Evolutionary conservation across 2,888 invertebrate species (phyloP).

Genomic region (Drosophila sordidapex): DNA sequence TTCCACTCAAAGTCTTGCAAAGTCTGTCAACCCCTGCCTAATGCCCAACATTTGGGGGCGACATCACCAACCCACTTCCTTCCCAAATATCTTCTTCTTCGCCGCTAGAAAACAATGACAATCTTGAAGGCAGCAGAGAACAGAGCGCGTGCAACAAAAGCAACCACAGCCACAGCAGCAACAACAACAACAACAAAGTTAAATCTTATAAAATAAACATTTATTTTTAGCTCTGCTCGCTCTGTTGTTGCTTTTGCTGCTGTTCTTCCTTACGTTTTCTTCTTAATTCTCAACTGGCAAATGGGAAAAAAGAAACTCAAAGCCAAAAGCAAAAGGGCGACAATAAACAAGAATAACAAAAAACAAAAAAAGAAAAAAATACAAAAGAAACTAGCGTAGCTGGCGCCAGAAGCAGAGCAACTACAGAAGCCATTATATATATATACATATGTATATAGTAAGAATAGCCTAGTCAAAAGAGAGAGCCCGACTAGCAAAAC

Average conservation of each 20-base stretch:
- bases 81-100: not conserved
- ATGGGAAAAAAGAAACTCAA: conserved; percentile 29
- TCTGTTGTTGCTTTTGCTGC: conserved; percentile 25
- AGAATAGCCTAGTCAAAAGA: not conserved
- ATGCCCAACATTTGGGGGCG: not conserved
- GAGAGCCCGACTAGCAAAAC: not conserved
- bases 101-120: conserved; percentile 47
- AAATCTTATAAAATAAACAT: conserved; percentile 76
- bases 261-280: conserved; percentile 45
- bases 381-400: not conserved
- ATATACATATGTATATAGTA: not conserved
- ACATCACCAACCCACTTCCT: not conserved
- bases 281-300: conserved; percentile 51
- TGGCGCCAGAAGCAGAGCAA: not conserved
- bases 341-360: conserved; percentile 16
- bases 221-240: conserved; percentile 69
- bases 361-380: conserved; percentile 25
- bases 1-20: not conserved
- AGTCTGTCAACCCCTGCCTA: not conserved
- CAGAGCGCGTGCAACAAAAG: conserved; percentile 34
- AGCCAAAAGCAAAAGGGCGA: conserved; percentile 11
- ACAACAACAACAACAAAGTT: conserved; percentile 23
- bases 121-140: conserved; percentile 34
- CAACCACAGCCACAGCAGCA: conserved; percentile 10
- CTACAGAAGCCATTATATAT: not conserved